A percentile compares a stretch with the other conserved stretches of the same genome.
These are phyloP conservation scores for Bolinopsis microptera DNA, from an alignment of 37 sponge, comb jelly and placozoan species.

Conservation along the genomic window DNA sequence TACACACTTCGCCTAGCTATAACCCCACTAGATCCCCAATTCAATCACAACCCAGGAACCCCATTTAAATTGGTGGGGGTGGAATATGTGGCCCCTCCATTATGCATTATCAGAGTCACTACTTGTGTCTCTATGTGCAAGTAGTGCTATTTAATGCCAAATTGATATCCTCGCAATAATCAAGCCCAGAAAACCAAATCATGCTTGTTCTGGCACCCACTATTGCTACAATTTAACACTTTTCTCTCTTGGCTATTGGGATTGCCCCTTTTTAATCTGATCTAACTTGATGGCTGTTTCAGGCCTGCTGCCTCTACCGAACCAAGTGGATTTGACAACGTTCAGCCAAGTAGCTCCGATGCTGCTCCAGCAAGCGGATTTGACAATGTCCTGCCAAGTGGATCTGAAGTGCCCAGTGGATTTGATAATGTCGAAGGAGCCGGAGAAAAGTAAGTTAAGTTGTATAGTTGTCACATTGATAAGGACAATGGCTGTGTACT, in stretches of 20 bases:
- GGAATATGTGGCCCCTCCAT: not conserved
- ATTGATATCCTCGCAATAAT: not conserved
- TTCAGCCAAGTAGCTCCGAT: conserved; percentile 9
- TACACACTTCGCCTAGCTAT: no score
- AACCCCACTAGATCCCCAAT: no score
- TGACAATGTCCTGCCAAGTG: not conserved
- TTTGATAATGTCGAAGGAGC: conserved; percentile 29
- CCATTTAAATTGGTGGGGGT: no score
- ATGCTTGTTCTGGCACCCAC: conserved; percentile 25
- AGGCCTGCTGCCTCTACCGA: not conserved
- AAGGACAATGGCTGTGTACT: no score
- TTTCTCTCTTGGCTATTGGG: no score
- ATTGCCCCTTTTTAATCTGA: no score
- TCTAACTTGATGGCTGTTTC: no score
- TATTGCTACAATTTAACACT: not conserved
- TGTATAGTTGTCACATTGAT: not conserved
- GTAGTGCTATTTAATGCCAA: conserved; percentile 10
- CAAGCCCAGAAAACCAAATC: not conserved
- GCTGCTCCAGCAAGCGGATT: not conserved
- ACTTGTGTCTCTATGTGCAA: not conserved
- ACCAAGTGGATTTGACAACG: conserved; percentile 56
- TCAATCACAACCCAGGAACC: no score
- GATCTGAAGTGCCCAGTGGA: not conserved
- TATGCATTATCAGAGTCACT: conserved; percentile 17
- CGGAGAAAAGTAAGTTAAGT: not conserved